Conservation (phyloP, 1,140 invertebrate genomes). For the Ditylenchus dipsaci region DNA sequence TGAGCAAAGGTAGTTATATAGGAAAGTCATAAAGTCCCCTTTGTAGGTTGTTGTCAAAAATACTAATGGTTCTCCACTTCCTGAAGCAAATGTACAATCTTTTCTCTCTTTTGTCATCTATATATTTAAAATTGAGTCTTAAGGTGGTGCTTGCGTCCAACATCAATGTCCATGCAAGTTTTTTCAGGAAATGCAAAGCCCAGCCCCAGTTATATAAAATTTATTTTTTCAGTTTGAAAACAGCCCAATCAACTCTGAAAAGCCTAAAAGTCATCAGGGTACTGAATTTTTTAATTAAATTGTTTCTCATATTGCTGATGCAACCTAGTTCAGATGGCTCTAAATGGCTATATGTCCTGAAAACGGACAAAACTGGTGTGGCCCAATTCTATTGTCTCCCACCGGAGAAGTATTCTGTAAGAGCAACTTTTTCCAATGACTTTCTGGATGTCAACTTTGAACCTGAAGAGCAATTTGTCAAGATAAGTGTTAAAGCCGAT, state of each 20-base stretch:
- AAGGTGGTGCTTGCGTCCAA: slow-evolving; percentile 17
- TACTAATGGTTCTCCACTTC: background rate
- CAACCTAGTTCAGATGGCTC: slow-evolving; percentile 50
- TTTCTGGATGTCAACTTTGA: slow-evolving; percentile 4
- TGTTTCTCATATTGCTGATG: no score
- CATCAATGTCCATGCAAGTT: slow-evolving; percentile 9
- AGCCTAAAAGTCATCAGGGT: slow-evolving; percentile 54
- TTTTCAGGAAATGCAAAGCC: background rate
- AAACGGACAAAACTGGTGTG: slow-evolving; percentile 70
- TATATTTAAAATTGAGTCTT: no score
- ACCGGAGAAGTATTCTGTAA: slow-evolving; percentile 12
- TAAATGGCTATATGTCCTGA: slow-evolving; percentile 70
- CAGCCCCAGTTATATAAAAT: background rate
- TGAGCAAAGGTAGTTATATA: background rate
- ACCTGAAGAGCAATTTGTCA: slow-evolving; percentile 1
- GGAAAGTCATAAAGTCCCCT: no score
- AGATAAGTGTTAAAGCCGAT: background rate
- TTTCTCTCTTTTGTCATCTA: no score
- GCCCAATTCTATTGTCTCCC: slow-evolving; percentile 25
- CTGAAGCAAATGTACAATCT: background rate
- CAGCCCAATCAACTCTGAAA: slow-evolving; percentile 36
- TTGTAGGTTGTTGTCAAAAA: no score
- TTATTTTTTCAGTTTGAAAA: slow-evolving; percentile 31
- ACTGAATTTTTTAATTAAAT: no score
- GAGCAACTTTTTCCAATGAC: slow-evolving; percentile 1